phyloP scores from a whole-genome alignment of 2,113 vertebrate genomes.

The Calidris pugnax region DNA sequence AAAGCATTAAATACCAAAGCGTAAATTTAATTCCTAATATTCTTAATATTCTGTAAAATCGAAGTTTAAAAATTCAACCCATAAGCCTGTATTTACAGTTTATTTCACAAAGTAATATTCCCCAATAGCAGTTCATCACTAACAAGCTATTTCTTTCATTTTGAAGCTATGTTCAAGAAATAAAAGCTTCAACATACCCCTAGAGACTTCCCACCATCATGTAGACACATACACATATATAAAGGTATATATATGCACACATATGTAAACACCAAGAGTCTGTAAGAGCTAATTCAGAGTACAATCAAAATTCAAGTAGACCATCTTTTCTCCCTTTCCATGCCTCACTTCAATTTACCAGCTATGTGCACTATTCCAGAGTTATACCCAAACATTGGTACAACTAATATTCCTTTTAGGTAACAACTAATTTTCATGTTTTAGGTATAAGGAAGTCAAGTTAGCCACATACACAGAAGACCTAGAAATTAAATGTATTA shows the following conservation, averaged over 20 bases:
- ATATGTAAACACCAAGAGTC: not conserved
- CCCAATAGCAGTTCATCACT: not conserved
- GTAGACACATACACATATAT: not conserved
- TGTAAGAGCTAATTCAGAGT: not conserved
- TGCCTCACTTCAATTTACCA: not conserved
- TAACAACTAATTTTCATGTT: not conserved
- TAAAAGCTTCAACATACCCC: not conserved
- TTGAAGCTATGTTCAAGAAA: not conserved
- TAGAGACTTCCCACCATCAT: not conserved
- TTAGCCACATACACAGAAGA: not conserved
- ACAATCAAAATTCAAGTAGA: not conserved
- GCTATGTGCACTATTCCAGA: not conserved
- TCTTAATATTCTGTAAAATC: not conserved
- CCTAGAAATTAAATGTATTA: not conserved
- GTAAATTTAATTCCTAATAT: constrained; percentile 10
- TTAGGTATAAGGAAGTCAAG: not conserved
- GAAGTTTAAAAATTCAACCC: not conserved
- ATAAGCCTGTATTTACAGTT: not conserved
- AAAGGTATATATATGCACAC: not conserved
- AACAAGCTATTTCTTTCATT: not conserved
- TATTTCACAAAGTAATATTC: not conserved
- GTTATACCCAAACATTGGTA: not conserved
- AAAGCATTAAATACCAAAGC: not conserved
- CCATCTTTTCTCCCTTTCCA: not conserved
- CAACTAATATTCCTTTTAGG: not conserved